Base-by-base conservation (phyloP, 1,140 invertebrate species). In the Glomeris maerens region DNA sequence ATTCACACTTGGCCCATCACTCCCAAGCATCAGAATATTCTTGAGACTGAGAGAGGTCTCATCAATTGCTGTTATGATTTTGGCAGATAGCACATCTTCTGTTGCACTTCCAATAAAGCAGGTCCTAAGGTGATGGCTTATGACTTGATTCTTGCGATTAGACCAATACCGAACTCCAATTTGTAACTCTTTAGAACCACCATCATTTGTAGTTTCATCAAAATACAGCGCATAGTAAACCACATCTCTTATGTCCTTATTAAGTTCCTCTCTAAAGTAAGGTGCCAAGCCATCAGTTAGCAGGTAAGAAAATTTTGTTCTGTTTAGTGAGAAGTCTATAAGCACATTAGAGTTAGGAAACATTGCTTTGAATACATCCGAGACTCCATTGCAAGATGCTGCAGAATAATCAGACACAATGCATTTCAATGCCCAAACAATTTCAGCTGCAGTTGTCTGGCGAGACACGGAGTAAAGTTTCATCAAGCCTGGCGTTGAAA, bases 141-240 rank as follows among this genome's bases (percentile, higher is more conserved):
- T 40, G 36, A 53, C 27, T 41, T 49, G 41, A 22, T 52, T 10
- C 21, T 36, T 14, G 27, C 17, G 14, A 44, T 27, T 41, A 14
- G 29, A 49, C 52, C 52, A 49, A 49, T 41, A 53, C 23, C 46
- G 17, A 21, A 53, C 31, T 17, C 14, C 2, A 14, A 49, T 25
- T 21, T 53, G 47, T 3, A 53, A 17, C 36, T 53, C 47, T 42
- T 53, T 53, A 14, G 41, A 1, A 7, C 25, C 47, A 3, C 27
- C 52, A 49, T 23, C 28, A 42, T 50, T 53, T 2, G 47, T 49
- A 27, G 52, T 53, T 42, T 53, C 52, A 49, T 53, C 39, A 49
- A 29, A 49, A 1, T 31, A 4, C 21, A 53, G 17, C 14, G 46
- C 44, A 31, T 23, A 53, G 7, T 2, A 41, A n/a, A n/a, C n/a